Evolutionary conservation across 2,797 vertebrate genomes (phyloP).

Genomic region (Pteropus rufus): DNA sequence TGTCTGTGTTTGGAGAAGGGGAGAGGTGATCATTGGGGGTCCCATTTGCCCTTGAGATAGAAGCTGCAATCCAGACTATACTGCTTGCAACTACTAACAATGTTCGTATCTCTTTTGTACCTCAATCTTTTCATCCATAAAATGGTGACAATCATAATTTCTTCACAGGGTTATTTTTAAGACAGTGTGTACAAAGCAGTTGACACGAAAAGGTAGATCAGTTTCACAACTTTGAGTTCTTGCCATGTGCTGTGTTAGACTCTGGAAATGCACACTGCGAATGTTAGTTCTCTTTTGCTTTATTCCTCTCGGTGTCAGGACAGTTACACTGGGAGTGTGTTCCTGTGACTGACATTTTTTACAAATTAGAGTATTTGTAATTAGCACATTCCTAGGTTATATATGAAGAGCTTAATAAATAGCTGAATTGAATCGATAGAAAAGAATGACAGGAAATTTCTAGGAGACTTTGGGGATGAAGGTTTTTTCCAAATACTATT

Average conservation of each 20-base stretch:
- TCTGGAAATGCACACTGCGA: neutral
- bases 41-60: neutral
- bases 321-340: neutral
- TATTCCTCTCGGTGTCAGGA: neutral
- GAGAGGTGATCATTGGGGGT: neutral
- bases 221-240: neutral
- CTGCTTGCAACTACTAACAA: neutral
- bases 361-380: neutral
- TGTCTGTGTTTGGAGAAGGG: neutral
- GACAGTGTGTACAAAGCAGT: neutral
- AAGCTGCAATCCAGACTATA: neutral
- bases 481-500: neutral
- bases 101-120: neutral
- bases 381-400: neutral
- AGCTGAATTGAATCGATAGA: neutral
- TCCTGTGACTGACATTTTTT: neutral
- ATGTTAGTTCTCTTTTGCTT: neutral
- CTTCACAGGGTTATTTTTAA: neutral
- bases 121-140: conserved; percentile 8
- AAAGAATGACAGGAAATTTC: neutral
- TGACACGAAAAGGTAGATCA: neutral
- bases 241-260: neutral
- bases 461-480: neutral
- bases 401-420: neutral
- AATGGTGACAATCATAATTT: neutral